These are phyloP conservation scores for Trisateles emortualis DNA, from an alignment of 2,888 invertebrate species.

Conservation along the genomic window DNA sequence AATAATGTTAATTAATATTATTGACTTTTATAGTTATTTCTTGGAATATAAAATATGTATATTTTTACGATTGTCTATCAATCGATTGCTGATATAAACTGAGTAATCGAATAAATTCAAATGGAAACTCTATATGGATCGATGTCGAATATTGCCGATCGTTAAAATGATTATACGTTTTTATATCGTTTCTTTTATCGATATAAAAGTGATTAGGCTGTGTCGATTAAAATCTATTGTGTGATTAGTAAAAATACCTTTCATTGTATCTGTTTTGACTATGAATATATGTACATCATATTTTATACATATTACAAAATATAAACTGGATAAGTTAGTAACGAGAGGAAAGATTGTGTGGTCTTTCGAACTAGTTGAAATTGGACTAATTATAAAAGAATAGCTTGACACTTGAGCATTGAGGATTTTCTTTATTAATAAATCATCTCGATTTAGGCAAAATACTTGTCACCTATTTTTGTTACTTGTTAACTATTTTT, in stretches of 20 bases:
- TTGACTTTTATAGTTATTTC: conserved; percentile 38
- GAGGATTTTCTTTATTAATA: no score
- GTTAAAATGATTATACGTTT: conserved; percentile 27
- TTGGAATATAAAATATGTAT: conserved; percentile 29
- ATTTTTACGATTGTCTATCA: conserved; percentile 35
- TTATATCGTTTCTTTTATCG: conserved; percentile 17
- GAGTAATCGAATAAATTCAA: conserved; percentile 32
- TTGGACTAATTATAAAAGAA: no score
- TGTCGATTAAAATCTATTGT: no score
- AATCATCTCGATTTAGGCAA: no score
- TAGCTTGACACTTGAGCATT: no score
- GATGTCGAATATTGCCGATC: conserved; percentile 30
- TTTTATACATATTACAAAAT: no score
- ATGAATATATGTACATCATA: no score
- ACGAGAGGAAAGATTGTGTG: no score
- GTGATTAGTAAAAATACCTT: not conserved
- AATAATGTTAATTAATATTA: conserved; percentile 44
- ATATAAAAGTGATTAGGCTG: conserved; percentile 7
- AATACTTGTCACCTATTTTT: no score
- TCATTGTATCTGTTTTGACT: not conserved
- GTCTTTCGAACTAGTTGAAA: no score
- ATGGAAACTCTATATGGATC: conserved; percentile 36
- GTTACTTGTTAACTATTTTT: no score
- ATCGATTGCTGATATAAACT: conserved; percentile 31
- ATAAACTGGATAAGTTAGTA: no score